These are phyloP conservation scores for Peromyscus maniculatus DNA, from an alignment of 2,113 vertebrate species.

Conservation along the genomic window DNA sequence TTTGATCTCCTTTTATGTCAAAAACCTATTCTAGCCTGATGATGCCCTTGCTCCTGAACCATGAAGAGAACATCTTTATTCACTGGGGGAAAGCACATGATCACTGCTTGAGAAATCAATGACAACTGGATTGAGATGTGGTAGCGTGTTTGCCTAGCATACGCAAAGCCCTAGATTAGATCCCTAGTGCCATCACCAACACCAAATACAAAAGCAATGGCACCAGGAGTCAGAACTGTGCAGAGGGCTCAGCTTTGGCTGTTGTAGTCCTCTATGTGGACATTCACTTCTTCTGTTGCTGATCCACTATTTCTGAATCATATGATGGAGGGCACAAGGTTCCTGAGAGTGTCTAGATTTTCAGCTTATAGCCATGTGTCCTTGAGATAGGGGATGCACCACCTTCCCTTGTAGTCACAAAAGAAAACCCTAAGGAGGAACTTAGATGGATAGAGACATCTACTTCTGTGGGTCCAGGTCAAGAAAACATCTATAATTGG, in stretches of 20 bases:
- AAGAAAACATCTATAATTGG: not conserved
- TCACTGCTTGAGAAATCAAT: not conserved
- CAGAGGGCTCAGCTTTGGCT: not conserved
- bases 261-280: not conserved
- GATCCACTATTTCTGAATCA: not conserved
- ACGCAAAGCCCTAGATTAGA: no score
- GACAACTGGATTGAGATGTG: not conserved
- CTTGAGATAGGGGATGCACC: not conserved
- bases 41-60: not conserved
- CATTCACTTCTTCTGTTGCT: not conserved
- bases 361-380: not conserved
- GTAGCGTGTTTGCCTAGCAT: not conserved
- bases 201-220: not conserved
- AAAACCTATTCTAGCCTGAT: not conserved
- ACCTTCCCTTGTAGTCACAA: not conserved
- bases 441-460: not conserved
- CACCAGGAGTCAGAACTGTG: not conserved
- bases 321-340: no score
- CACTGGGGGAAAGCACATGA: not conserved
- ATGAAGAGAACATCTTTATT: not conserved
- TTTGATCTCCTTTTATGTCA: not conserved
- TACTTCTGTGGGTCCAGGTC: not conserved
- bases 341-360: not conserved
- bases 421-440: constrained; percentile 1
- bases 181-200: not conserved